Conservation (phyloP, 2,888 invertebrate genomes). For the Proisotoma minuta region DNA sequence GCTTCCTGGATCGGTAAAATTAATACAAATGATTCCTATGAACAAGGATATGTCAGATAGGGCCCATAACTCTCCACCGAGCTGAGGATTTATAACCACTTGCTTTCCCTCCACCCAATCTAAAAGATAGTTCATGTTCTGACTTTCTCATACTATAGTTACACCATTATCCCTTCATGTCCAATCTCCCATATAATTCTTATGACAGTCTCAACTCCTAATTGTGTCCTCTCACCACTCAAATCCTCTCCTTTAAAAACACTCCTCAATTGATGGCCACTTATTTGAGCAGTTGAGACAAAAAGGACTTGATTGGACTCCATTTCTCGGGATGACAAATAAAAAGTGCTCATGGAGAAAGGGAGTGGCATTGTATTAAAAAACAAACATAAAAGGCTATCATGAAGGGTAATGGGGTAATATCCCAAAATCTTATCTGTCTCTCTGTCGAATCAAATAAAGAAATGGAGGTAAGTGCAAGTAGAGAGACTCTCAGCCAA, state of each 20-base stretch:
- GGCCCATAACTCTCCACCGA: conserved; percentile 42
- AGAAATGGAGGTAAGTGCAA: conserved; percentile 1
- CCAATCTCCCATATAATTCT: conserved; percentile 4
- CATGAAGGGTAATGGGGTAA: neutral
- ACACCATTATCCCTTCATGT: conserved; percentile 2
- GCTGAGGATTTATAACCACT: conserved; percentile 41
- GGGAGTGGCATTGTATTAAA: neutral
- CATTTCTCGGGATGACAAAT: conserved; percentile 2
- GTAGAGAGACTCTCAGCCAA: conserved; percentile 36
- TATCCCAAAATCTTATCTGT: conserved; percentile 36
- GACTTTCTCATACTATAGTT: conserved; percentile 18
- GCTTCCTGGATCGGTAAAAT: conserved; percentile 45
- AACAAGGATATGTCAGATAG: conserved; percentile 44
- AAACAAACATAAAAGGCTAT: conserved; percentile 4
- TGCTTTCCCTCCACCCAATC: conserved; percentile 4
- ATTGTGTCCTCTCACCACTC: conserved; percentile 5
- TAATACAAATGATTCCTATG: conserved; percentile 47
- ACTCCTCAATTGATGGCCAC: neutral
- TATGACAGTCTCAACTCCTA: neutral
- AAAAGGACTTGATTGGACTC: neutral
- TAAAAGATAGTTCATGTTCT: too few relatives aligned
- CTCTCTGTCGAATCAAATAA: conserved; percentile 16
- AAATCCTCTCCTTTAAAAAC: neutral
- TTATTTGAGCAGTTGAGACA: too few relatives aligned
- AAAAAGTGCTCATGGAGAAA: neutral